Evolutionary conservation across 1,140 invertebrate genomes (phyloP), one percentile per base, ranked within the genome.

Genomic region (Spodoptera frugiperda): DNA sequence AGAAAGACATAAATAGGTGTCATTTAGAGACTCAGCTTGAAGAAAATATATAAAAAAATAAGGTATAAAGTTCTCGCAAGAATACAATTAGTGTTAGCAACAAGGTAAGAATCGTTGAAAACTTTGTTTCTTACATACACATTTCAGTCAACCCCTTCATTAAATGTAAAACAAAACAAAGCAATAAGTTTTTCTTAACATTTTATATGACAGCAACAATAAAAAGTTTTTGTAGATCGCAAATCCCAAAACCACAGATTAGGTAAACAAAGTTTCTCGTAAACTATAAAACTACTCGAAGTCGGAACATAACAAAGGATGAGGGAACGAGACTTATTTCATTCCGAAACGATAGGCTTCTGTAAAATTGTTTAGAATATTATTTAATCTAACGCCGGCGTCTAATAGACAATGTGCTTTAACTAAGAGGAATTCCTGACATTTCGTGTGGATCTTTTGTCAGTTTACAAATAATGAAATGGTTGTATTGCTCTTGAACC

Each of bases 401-500:
- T 89, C 83, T 89, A 82, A 59, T 77, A 81, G 79, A 89, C 87
- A 87, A 89, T 87, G 81, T 83, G 63, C 71, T 80, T 79, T 33
- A 84, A 81, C 71, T 80, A 61, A 57, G 44, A 61, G 17, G 70
- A 72, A 57, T 78, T 78, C 79, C 74, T 72, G 79, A 78, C 75
- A 83, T 83, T 88, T 83, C 80, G 65, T 81, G 81, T 79, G 75
- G 61, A 73, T 78, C 82, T 78, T 88, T 91, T 90, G 88, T 90
- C 79, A 84, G 78, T 80, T 67, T 55, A 83, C 85, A 87, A 85
- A 91, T 89, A 92, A 91, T 87, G 78, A 85, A 88, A 85, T 85
- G 81, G 74, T 75, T 80, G 83, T 84, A 85, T 88, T 89, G 83
- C 81, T 77, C 82, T 87, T 76, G 80, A 88, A 77, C 67, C 83